A percentile compares a stretch with the other conserved stretches of the same genome.
These are phyloP conservation scores for Orthonevra nobilis DNA, from an alignment of 2,888 invertebrate genomes.

Conservation along the genomic window DNA sequence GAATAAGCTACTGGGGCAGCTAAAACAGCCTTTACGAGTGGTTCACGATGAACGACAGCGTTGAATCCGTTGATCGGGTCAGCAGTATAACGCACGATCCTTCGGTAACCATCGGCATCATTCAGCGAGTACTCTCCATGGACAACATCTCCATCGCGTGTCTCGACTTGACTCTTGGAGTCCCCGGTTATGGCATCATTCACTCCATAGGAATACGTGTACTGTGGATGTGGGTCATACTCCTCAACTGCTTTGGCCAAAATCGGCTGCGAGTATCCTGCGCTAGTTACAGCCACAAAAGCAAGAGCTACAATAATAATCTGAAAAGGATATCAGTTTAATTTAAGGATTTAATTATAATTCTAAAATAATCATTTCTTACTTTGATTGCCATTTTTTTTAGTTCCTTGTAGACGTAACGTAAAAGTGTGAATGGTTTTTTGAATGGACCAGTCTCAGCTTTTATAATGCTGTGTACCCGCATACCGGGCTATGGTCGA, in stretches of 20 bases:
- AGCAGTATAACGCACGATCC: constrained; percentile 78
- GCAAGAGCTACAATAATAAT: constrained; percentile 41
- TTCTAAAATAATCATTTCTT: neutral
- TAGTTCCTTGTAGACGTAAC: constrained; percentile 9
- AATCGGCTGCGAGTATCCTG: constrained; percentile 71
- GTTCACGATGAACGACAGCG: constrained; percentile 76
- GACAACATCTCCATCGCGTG: constrained; percentile 79
- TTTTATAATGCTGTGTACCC: constrained; percentile 35
- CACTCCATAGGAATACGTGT: constrained; percentile 78
- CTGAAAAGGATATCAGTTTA: constrained; percentile 8
- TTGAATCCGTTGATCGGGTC: constrained; percentile 78
- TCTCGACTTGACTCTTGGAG: constrained; percentile 78
- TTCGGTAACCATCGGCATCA: constrained; percentile 78
- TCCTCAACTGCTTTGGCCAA: constrained; percentile 74
- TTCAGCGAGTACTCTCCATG: constrained; percentile 78
- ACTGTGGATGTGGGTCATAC: constrained; percentile 77
- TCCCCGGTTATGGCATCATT: constrained; percentile 78
- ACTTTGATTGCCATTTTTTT: constrained; percentile 56
- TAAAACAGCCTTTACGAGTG: constrained; percentile 71
- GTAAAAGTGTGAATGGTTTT: constrained; percentile 17
- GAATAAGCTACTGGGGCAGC: constrained; percentile 57
- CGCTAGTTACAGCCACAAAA: constrained; percentile 51
- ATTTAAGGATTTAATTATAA: neutral
- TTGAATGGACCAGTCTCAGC: constrained; percentile 8
- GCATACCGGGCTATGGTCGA: neutral